Conservation (phyloP, 64 coral and sea anemone genomes). For the Pachyseris speciosa region DNA sequence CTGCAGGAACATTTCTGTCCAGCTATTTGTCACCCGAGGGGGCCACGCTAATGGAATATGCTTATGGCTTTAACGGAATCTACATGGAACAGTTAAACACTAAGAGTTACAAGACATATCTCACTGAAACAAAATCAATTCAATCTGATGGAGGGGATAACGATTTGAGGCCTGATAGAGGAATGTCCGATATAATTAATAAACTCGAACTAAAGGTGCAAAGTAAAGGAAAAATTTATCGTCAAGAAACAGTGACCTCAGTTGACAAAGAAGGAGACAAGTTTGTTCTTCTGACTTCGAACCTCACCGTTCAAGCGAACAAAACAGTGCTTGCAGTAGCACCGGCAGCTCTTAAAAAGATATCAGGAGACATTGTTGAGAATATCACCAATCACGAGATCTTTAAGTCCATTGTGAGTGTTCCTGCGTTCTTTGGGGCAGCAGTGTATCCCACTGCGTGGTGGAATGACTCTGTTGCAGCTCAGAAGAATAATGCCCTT, state of each 20-base stretch:
- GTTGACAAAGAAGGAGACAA: not conserved
- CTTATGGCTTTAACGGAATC: not conserved
- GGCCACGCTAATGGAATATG: not conserved
- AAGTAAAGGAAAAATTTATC: not conserved
- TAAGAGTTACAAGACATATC: not conserved
- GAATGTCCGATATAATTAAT: not conserved
- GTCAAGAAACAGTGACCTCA: not conserved
- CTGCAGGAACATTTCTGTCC: conserved; percentile 4
- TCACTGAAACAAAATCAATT: not conserved
- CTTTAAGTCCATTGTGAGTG: conserved; percentile 17
- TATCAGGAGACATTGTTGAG: not conserved
- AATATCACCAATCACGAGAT: not conserved
- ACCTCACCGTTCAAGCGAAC: not conserved
- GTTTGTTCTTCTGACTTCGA: not conserved
- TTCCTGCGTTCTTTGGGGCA: conserved; percentile 26
- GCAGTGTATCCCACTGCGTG: conserved; percentile 12
- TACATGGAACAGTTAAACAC: conserved; percentile 21
- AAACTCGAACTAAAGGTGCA: not conserved
- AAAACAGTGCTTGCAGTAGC: not conserved
- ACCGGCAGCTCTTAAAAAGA: conserved; percentile 7
- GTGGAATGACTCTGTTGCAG: not conserved
- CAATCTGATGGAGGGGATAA: fast-evolving
- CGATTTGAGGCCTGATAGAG: not conserved
- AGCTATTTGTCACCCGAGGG: not conserved
- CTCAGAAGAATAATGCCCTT: not conserved